These are phyloP conservation scores for Cyprinodon brontotheroides DNA, from an alignment of 2,113 vertebrate genomes.

Conservation along the genomic window DNA sequence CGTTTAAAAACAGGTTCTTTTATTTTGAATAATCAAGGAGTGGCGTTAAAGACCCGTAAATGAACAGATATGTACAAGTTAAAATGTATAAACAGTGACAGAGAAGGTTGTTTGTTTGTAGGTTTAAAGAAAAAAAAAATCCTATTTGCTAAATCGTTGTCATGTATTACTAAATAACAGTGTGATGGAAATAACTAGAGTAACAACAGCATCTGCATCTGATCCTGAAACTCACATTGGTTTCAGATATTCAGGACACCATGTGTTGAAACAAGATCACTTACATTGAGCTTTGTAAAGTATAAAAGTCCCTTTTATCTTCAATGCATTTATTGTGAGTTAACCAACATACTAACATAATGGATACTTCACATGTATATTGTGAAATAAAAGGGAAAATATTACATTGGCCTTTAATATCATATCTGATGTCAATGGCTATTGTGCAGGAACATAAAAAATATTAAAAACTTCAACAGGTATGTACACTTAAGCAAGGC, in stretches of 20 bases:
- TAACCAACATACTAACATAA: neutral
- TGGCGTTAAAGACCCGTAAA: slow-evolving; percentile 25
- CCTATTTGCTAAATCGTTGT: neutral
- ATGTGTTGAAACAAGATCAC: too few species aligned
- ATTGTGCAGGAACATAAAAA: neutral
- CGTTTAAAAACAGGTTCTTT: slow-evolving; percentile 57
- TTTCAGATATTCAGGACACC: too few species aligned
- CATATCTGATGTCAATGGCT: neutral
- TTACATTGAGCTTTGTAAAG: too few species aligned
- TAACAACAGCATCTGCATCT: too few species aligned
- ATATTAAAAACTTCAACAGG: too few species aligned
- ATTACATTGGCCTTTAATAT: neutral
- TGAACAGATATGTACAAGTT: slow-evolving; percentile 9
- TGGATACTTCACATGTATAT: neutral
- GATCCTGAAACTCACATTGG: too few species aligned
- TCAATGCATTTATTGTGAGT: neutral
- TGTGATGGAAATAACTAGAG: neutral
- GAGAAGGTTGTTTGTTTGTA: neutral
- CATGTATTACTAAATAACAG: neutral
- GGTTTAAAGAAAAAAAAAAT: neutral
- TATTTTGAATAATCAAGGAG: slow-evolving; percentile 17
- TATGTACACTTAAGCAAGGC: too few species aligned
- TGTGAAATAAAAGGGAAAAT: neutral
- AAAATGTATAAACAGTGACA: neutral
- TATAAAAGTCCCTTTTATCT: neutral